A percentile compares a stretch with the other conserved stretches of the same genome.
phyloP scores from a whole-genome alignment of 2,797 vertebrate species.

The Chelmon rostratus region DNA sequence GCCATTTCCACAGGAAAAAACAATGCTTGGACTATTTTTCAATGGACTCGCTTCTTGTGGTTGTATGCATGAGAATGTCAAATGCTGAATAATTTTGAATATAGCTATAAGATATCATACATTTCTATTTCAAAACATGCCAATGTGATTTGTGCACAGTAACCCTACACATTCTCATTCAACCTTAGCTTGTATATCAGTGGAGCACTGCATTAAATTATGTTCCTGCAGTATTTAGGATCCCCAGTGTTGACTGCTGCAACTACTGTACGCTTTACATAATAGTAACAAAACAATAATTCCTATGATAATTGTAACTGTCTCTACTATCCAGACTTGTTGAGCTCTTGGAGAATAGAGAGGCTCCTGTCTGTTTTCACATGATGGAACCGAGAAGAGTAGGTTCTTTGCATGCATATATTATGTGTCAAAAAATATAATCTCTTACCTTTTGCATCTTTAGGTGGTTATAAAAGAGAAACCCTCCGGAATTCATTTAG shows the following conservation, averaged over 20 bases:
- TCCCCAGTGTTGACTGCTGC: conserved; percentile 91
- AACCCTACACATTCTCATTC: conserved; percentile 86
- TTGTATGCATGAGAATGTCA: conserved; percentile 99
- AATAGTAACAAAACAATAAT: conserved; percentile 90
- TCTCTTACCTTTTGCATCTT: conserved; percentile 95
- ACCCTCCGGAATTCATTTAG: conserved; percentile 87
- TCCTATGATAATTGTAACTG: conserved; percentile 92
- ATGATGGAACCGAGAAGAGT: conserved; percentile 90
- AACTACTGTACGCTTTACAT: conserved; percentile 93
- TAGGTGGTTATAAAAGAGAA: conserved; percentile 90
- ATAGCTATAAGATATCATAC: conserved; percentile 89
- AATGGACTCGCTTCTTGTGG: conserved; percentile 99
- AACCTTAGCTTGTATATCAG: conserved; percentile 93
- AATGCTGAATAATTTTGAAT: conserved; percentile 98
- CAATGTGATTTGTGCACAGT: conserved; percentile 93
- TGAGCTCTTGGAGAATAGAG: conserved; percentile 88
- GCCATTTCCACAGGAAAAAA: conserved; percentile 91
- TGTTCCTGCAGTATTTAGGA: conserved; percentile 91
- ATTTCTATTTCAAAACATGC: conserved; percentile 89
- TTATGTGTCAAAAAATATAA: conserved; percentile 92
- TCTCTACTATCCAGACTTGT: conserved; percentile 90
- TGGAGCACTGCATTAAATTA: conserved; percentile 91
- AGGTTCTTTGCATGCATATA: conserved; percentile 98
- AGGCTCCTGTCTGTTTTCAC: conserved; percentile 88
- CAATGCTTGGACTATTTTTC: conserved; percentile 99